These are phyloP conservation scores for Lacerta bilineata DNA, from an alignment of 2,797 vertebrate species.

Conservation along the genomic window DNA sequence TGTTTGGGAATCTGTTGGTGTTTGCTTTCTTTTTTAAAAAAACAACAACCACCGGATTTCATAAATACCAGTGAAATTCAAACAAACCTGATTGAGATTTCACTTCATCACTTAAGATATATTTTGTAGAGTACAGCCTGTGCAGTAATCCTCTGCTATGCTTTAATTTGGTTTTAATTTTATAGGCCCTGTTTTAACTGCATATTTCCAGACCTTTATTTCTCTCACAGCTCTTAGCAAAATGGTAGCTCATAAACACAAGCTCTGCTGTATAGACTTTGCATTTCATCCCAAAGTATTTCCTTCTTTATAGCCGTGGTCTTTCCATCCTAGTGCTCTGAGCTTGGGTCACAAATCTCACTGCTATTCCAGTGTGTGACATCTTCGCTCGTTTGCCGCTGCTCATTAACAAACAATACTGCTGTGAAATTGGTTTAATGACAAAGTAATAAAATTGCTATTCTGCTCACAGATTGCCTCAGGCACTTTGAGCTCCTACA, in stretches of 20 bases:
- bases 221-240: slow-evolving; percentile 95
- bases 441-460: slow-evolving; percentile 99
- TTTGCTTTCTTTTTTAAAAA: slow-evolving; percentile 18
- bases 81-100: slow-evolving; percentile 83
- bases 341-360: slow-evolving; percentile 96
- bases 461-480: slow-evolving; percentile 99
- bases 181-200: slow-evolving; percentile 89
- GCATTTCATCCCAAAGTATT: slow-evolving; percentile 97
- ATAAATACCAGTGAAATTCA: slow-evolving; percentile 83
- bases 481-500: slow-evolving; percentile 95
- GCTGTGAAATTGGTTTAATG: slow-evolving; percentile 99
- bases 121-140: slow-evolving; percentile 84
- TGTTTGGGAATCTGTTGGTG: slow-evolving; percentile 75
- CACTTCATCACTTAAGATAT: slow-evolving; percentile 85
- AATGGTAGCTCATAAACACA: slow-evolving; percentile 97
- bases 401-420: slow-evolving; percentile 99
- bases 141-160: slow-evolving; percentile 87
- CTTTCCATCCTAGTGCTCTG: slow-evolving; percentile 89
- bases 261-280: slow-evolving; percentile 97
- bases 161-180: slow-evolving; percentile 92
- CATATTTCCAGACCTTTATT: slow-evolving; percentile 90
- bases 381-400: slow-evolving; percentile 98
- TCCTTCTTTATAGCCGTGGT: slow-evolving; percentile 94
- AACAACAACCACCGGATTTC: slow-evolving; percentile 74
- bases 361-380: slow-evolving; percentile 98